phyloP scores from a whole-genome alignment of 2,797 vertebrate species.

The Taeniopygia guttata region DNA sequence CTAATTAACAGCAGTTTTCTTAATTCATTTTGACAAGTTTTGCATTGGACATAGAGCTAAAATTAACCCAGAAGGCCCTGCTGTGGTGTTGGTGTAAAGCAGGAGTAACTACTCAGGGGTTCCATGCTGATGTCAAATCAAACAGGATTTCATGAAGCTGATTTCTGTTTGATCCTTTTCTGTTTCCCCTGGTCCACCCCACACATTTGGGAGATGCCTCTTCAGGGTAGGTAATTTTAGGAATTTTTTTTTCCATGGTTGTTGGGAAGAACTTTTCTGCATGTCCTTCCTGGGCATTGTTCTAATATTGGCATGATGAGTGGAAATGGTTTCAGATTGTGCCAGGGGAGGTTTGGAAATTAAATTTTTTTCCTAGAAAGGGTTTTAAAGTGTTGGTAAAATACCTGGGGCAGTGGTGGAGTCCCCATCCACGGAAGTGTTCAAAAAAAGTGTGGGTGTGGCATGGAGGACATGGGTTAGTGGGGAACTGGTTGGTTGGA shows the following conservation, averaged over 20 bases:
- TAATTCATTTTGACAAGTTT: not conserved
- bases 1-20: not conserved
- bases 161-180: too few relatives aligned
- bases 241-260: accelerated
- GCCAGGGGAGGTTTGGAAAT: not conserved
- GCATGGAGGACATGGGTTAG: not conserved
- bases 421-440: not conserved
- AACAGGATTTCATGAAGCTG: accelerated
- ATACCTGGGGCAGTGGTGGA: not conserved
- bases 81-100: not conserved
- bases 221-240: not conserved
- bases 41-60: not conserved
- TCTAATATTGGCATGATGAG: not conserved
- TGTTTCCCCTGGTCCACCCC: not conserved
- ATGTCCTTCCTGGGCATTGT: accelerated
- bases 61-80: accelerated
- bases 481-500: not conserved
- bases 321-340: not conserved
- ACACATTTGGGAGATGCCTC: not conserved
- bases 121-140: not conserved
- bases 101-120: not conserved
- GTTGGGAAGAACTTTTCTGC: not conserved
- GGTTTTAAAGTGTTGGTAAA: not conserved
- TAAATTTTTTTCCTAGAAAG: not conserved
- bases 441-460: not conserved